Percentiles rank a stretch among this genome's conserved stretches.
phyloP scores from a whole-genome alignment of 2,888 invertebrate genomes.

The Drosophila emarginata region DNA sequence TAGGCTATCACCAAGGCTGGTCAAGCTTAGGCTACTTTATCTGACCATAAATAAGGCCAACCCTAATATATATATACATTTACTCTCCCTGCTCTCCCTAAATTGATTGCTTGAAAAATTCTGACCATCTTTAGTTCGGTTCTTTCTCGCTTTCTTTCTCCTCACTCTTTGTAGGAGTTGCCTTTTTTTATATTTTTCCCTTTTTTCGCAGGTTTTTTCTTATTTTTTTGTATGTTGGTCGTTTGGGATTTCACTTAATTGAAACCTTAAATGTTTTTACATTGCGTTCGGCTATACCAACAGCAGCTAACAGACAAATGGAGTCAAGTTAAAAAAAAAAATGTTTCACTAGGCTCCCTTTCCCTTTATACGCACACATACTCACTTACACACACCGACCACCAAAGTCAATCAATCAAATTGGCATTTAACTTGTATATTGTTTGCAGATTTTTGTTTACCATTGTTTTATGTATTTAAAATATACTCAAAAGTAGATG shows the following conservation, averaged over 20 bases:
- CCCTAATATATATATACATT: conserved; percentile 21
- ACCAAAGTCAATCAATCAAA: conserved; percentile 54
- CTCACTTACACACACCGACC: conserved; percentile 13
- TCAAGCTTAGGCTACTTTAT: background rate
- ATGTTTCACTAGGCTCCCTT: background rate
- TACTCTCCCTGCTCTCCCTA: conserved; percentile 28
- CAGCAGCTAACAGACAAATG: conserved; percentile 5
- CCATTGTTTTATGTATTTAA: conserved; percentile 20
- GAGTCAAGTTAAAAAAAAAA: conserved; percentile 24
- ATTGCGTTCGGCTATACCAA: conserved; percentile 46
- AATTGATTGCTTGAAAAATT: conserved; percentile 70
- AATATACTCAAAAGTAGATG: background rate
- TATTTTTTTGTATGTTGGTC: conserved; percentile 32
- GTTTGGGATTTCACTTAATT: conserved; percentile 67
- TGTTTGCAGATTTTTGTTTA: conserved; percentile 31
- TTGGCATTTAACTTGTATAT: conserved; percentile 49
- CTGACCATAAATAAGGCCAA: background rate
- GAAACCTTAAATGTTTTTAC: conserved; percentile 76
- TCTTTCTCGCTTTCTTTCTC: background rate
- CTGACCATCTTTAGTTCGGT: conserved; percentile 34
- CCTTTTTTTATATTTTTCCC: conserved; percentile 25
- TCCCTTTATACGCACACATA: conserved; percentile 16
- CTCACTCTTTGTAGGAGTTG: conserved; percentile 29
- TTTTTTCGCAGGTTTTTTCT: conserved; percentile 16
- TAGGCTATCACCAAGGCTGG: background rate